Evolutionary conservation across 1,140 invertebrate genomes (phyloP).

Genomic region (Drosophila aff.): DNA sequence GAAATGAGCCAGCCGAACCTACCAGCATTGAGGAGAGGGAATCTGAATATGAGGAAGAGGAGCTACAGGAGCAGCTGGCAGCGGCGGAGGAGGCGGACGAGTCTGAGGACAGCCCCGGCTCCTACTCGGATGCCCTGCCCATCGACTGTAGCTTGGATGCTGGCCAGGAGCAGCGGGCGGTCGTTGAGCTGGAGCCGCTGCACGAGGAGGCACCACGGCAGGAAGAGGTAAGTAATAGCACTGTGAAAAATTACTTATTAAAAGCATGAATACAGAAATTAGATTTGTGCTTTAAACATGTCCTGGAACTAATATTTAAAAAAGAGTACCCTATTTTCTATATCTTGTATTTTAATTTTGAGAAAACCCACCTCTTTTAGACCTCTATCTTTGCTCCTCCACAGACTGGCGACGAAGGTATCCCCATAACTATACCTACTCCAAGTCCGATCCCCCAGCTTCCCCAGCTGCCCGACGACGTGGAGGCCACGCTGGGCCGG

Average conservation of each 20-base stretch:
- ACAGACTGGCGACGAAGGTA: conserved; percentile 3
- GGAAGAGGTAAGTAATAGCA: conserved; percentile 23
- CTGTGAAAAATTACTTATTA: not conserved
- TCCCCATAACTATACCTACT: not conserved
- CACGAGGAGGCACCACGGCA: conserved; percentile 20
- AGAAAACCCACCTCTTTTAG: not conserved
- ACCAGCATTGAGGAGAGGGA: conserved; percentile 22
- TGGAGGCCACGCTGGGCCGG: conserved; percentile 57
- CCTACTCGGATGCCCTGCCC: conserved; percentile 59
- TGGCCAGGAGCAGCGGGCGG: conserved; percentile 54
- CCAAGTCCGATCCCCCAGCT: not conserved
- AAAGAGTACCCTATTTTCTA: not conserved
- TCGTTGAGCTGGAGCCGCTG: conserved; percentile 44
- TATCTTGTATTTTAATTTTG: not conserved
- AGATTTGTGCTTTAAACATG: not conserved
- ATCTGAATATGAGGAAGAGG: conserved; percentile 9
- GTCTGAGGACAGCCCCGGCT: conserved; percentile 45
- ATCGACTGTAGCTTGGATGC: conserved; percentile 59
- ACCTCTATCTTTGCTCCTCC: not conserved
- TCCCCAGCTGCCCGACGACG: conserved; percentile 11
- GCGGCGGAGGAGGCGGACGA: conserved; percentile 16
- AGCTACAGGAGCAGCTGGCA: conserved; percentile 7
- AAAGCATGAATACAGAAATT: not conserved
- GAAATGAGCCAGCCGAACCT: conserved; percentile 56
- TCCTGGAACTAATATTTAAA: not conserved